A percentile compares a stretch with the other conserved stretches of the same genome.
Conservation (phyloP, 37 sponge, comb jelly and placozoan genomes). For the Chondrilla cf. caribensis region DNA sequence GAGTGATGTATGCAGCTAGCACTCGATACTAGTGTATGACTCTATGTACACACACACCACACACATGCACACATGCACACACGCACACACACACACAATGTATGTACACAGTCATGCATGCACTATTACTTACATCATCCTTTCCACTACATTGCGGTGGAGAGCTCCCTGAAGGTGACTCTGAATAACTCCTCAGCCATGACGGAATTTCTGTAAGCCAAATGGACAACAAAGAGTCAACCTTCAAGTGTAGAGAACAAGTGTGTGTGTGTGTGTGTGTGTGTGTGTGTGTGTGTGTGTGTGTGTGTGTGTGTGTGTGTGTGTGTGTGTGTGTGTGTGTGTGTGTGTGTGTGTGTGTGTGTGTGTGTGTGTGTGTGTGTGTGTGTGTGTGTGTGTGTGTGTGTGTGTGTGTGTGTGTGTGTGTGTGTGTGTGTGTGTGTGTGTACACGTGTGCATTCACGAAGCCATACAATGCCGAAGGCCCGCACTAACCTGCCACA, state of each 20-base stretch:
- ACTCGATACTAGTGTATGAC: no score
- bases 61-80: neutral
- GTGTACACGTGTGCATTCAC: neutral
- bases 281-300: slow-evolving; percentile 7
- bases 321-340: slow-evolving; percentile 21
- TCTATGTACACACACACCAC: neutral
- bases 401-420: slow-evolving; percentile 21
- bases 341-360: neutral
- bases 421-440: slow-evolving; percentile 21
- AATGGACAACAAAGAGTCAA: neutral
- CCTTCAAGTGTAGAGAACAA: neutral
- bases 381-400: slow-evolving; percentile 17
- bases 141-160: no score
- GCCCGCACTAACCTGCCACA: slow-evolving; percentile 44
- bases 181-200: slow-evolving; percentile 71
- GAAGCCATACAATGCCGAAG: neutral
- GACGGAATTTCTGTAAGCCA: slow-evolving; percentile 62
- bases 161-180: neutral
- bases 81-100: neutral
- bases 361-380: slow-evolving; percentile 7
- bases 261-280: neutral
- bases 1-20: no score
- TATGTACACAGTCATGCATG: neutral
- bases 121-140: no score
- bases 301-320: slow-evolving; percentile 17